Evolutionary conservation across 1,140 invertebrate genomes (phyloP).

Genomic region (Formica exsecta): DNA sequence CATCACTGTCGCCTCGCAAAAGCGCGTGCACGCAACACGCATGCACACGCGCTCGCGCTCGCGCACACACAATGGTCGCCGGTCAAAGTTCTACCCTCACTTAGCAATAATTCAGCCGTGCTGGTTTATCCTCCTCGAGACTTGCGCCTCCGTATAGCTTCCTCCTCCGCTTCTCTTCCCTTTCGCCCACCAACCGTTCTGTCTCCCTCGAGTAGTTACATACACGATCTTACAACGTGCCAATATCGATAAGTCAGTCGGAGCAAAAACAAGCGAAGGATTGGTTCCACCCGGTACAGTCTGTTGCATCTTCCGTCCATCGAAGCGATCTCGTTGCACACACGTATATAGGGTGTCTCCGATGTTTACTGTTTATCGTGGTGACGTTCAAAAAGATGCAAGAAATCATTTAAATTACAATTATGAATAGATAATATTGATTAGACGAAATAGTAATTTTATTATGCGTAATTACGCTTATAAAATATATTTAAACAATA

Average conservation of each 20-base stretch:
- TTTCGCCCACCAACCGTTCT: slow-evolving; percentile 38
- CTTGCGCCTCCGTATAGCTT: slow-evolving; percentile 74
- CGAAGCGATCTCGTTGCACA: slow-evolving; percentile 78
- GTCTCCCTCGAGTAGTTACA: slow-evolving; percentile 77
- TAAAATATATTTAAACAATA: background rate
- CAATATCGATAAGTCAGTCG: slow-evolving; percentile 78
- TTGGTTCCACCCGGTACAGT: slow-evolving; percentile 68
- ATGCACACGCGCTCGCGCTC: slow-evolving; percentile 7
- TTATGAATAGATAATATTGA: background rate
- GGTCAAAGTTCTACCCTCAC: slow-evolving; percentile 82
- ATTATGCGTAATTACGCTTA: background rate
- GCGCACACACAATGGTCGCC: slow-evolving; percentile 57
- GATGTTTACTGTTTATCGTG: slow-evolving; percentile 5
- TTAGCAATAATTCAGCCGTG: slow-evolving; percentile 83
- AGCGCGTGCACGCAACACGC: slow-evolving; percentile 37
- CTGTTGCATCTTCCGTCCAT: slow-evolving; percentile 65
- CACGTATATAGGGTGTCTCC: slow-evolving; percentile 47
- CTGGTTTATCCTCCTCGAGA: slow-evolving; percentile 77
- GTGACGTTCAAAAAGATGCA: slow-evolving; percentile 17
- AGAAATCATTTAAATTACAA: background rate
- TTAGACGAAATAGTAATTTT: background rate
- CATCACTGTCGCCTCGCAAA: slow-evolving; percentile 58
- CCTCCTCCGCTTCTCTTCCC: slow-evolving; percentile 71
- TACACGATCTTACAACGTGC: slow-evolving; percentile 76
- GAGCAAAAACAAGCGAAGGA: slow-evolving; percentile 75